Evolutionary conservation across 2,113 vertebrate species (phyloP).

Genomic region (Colius striatus): DNA sequence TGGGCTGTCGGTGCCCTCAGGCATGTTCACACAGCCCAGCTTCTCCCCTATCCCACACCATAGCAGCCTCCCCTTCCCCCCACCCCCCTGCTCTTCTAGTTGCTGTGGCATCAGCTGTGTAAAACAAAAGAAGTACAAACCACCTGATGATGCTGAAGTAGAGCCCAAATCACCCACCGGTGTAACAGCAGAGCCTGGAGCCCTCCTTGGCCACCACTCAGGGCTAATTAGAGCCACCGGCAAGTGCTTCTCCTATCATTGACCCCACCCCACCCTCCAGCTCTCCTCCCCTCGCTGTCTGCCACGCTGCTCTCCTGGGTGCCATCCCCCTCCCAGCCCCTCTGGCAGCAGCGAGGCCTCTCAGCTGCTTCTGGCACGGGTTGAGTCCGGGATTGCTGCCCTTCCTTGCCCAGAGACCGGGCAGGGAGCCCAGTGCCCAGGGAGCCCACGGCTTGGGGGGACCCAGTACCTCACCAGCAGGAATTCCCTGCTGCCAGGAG

Average conservation of each 20-base stretch:
- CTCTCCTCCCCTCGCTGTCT: background rate
- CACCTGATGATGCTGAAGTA: background rate
- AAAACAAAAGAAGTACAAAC: background rate
- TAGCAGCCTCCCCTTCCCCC: background rate
- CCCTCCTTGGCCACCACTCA: accelerated
- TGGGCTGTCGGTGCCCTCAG: background rate
- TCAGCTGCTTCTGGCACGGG: background rate
- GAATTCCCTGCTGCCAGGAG: background rate
- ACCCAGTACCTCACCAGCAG: background rate
- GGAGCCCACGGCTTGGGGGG: background rate
- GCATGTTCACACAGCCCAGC: background rate
- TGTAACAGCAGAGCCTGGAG: background rate
- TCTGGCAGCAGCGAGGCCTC: background rate
- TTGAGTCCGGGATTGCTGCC: background rate
- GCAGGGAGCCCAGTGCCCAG: background rate
- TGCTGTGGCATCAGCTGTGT: background rate
- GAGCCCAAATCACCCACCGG: background rate
- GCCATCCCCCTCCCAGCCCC: background rate
- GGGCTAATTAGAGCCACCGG: background rate
- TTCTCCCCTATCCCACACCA: background rate
- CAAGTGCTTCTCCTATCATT: background rate
- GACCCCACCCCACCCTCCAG: background rate
- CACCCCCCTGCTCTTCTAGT: background rate
- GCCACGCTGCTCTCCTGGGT: background rate
- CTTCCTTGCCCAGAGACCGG: background rate